These are phyloP conservation scores for Acanthornis magna DNA, from an alignment of 2,797 vertebrate genomes.

Conservation along the genomic window DNA sequence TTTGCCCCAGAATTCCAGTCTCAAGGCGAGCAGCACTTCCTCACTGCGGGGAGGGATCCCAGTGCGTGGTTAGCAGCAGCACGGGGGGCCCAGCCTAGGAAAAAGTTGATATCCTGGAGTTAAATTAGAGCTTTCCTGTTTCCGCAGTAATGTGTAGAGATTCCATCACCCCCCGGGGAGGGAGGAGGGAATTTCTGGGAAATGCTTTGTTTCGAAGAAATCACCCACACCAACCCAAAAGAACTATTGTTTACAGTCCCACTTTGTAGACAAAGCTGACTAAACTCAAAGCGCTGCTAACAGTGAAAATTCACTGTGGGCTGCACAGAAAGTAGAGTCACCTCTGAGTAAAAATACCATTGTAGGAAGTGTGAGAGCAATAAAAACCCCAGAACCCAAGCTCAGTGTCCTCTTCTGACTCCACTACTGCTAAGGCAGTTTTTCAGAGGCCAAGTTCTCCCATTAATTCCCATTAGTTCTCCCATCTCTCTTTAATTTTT, in stretches of 20 bases:
- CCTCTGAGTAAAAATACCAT: neutral
- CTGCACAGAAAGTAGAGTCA: neutral
- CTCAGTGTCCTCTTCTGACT: neutral
- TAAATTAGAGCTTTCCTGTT: neutral
- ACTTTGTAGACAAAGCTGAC: neutral
- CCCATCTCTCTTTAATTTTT: no score
- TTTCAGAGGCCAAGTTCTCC: neutral
- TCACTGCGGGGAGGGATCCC: fast-evolving
- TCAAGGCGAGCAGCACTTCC: fast-evolving
- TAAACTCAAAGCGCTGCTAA: neutral
- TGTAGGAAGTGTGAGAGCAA: neutral
- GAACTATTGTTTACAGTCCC: fast-evolving
- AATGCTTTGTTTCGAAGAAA: neutral
- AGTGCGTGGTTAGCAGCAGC: fast-evolving
- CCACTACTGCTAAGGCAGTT: neutral
- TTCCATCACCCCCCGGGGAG: fast-evolving
- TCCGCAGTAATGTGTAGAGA: fast-evolving
- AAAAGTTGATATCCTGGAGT: neutral
- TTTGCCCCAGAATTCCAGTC: neutral
- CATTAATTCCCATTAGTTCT: neutral
- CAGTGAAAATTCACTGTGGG: neutral
- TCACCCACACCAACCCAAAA: neutral
- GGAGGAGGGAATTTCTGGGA: neutral
- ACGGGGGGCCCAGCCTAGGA: neutral
- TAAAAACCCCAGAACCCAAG: neutral